Evolutionary conservation across 1,140 invertebrate species (phyloP).

Genomic region (Brachionus koreanus): DNA sequence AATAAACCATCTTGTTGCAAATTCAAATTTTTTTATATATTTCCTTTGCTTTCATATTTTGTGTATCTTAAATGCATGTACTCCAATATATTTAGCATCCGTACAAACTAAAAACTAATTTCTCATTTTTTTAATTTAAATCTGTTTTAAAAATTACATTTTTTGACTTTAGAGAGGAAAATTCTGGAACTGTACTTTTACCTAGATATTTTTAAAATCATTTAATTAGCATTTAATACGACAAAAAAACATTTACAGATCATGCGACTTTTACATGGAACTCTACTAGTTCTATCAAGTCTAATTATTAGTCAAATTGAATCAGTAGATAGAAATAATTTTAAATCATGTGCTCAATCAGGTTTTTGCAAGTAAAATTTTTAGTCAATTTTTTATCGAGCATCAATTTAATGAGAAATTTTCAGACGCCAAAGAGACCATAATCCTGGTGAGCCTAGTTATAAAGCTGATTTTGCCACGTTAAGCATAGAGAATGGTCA

Average conservation of each 20-base stretch:
- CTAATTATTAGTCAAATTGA: neutral
- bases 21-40: conserved; percentile 14
- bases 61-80: neutral
- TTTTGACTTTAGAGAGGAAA: neutral
- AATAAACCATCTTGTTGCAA: neutral
- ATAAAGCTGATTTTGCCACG: conserved; percentile 65
- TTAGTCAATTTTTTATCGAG: neutral
- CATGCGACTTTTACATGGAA: neutral
- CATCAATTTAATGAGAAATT: neutral
- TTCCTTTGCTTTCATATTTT: neutral
- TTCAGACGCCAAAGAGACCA: conserved; percentile 30
- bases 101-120: neutral
- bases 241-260: neutral
- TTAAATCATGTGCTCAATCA: conserved; percentile 89
- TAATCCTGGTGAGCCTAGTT: neutral
- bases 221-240: no score
- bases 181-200: neutral
- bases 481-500: conserved; percentile 62
- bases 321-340: conserved; percentile 76
- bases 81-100: neutral
- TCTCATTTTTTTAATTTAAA: conserved; percentile 1
- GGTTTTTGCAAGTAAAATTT: conserved; percentile 82
- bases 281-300: neutral
- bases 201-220: neutral
- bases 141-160: neutral